Evolutionary conservation across 2,797 vertebrate species (phyloP).

Genomic region (Takifugu rubripes): DNA sequence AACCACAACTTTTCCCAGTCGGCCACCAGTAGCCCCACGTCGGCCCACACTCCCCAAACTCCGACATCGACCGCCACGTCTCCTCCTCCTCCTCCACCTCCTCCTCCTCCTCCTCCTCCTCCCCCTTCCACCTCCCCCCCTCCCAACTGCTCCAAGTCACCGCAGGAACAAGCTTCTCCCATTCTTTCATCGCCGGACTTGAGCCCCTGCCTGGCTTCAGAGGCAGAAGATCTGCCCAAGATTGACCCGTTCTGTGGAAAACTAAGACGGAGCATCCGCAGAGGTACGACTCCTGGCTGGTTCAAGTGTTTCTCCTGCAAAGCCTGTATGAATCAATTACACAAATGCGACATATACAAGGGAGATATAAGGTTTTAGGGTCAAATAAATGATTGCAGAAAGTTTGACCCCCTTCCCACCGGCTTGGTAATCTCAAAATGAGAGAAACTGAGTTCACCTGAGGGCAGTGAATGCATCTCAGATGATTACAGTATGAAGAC

Average conservation of each 20-base stretch:
- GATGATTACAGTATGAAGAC: no score
- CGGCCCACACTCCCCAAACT: conserved; percentile 66
- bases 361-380: no score
- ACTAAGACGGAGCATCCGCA: conserved; percentile 86
- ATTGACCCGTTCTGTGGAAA: conserved; percentile 86
- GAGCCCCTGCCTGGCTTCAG: conserved; percentile 76
- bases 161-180: conserved; percentile 78
- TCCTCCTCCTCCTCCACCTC: conserved; percentile 71
- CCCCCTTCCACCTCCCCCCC: conserved; percentile 77
- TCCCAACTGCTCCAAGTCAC: conserved; percentile 65
- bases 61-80: conserved; percentile 81
- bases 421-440: no score
- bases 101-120: conserved; percentile 64
- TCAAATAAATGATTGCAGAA: no score
- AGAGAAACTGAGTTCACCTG: no score
- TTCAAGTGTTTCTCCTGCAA: no score
- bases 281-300: conserved; percentile 68
- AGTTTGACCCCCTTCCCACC: no score
- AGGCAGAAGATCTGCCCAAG: conserved; percentile 80
- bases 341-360: no score
- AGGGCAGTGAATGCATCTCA: no score
- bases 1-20: conserved; percentile 76
- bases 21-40: conserved; percentile 83
- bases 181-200: conserved; percentile 83
- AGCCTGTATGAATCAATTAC: no score